Evolutionary conservation across 2,888 invertebrate genomes (phyloP).

Genomic region (Andrena camellia): DNA sequence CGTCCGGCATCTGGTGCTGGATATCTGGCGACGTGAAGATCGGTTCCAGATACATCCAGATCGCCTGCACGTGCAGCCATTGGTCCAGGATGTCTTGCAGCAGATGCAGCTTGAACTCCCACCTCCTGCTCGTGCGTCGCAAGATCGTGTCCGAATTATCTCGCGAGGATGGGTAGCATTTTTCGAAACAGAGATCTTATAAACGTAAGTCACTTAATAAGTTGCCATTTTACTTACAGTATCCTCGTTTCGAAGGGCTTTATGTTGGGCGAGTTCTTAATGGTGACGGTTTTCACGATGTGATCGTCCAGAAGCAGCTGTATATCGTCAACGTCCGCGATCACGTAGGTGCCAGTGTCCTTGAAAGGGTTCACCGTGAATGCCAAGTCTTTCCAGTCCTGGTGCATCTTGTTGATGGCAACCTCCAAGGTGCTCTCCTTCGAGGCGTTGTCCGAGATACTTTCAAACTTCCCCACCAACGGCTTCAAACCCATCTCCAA

Average conservation of each 20-base stretch:
- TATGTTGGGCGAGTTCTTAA: conserved; percentile 98
- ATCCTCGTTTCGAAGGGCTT: conserved; percentile 96
- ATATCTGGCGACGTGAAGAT: conserved; percentile 99
- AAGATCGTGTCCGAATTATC: too few species aligned
- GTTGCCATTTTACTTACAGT: conserved; percentile 85
- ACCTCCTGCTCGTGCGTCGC: conserved; percentile 87
- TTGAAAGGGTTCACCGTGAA: conserved; percentile 93
- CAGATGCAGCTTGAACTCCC: conserved; percentile 94
- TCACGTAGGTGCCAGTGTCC: conserved; percentile 95
- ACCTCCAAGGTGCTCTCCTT: conserved; percentile 97
- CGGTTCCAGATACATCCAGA: conserved; percentile 98
- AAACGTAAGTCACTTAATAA: too few species aligned
- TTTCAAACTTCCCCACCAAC: conserved; percentile 94
- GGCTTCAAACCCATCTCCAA: conserved; percentile 95
- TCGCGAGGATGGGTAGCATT: not conserved
- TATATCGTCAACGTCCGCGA: conserved; percentile 96
- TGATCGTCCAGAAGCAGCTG: conserved; percentile 97
- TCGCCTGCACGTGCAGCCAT: conserved; percentile 97
- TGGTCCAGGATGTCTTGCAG: conserved; percentile 97
- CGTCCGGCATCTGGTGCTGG: conserved; percentile 98
- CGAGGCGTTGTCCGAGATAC: conserved; percentile 96
- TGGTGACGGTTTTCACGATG: conserved; percentile 97
- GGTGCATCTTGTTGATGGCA: conserved; percentile 94
- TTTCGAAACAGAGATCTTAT: not conserved
- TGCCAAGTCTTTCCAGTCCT: conserved; percentile 94